Evolutionary conservation across 2,888 invertebrate genomes (phyloP).

Genomic region (Aleiodes testaceus): DNA sequence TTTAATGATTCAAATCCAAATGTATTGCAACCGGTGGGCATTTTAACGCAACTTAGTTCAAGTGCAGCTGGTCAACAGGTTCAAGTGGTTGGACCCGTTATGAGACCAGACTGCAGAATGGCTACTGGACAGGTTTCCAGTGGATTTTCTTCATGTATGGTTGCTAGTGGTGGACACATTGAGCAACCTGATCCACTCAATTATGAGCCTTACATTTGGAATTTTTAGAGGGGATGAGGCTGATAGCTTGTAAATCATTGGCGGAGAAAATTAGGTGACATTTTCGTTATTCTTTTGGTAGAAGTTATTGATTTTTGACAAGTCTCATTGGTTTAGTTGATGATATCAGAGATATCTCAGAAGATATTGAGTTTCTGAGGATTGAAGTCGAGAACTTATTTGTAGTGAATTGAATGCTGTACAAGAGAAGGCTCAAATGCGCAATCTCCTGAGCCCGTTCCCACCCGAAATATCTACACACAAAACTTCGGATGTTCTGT

Average conservation of each 20-base stretch:
- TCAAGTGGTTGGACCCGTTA: conserved; percentile 60
- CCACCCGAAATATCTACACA: too few species aligned
- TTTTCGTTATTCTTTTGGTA: too few species aligned
- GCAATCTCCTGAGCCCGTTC: too few species aligned
- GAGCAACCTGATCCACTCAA: conserved; percentile 69
- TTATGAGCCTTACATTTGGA: conserved; percentile 71
- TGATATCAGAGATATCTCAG: too few species aligned
- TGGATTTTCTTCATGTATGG: conserved; percentile 68
- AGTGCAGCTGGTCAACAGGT: conserved; percentile 37
- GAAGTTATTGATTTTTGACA: too few species aligned
- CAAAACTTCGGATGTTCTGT: too few species aligned
- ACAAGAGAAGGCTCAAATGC: too few species aligned
- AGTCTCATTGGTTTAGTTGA: too few species aligned
- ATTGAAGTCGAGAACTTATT: too few species aligned
- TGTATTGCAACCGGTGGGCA: conserved; percentile 63
- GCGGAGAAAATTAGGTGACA: background rate
- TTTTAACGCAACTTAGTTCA: conserved; percentile 50
- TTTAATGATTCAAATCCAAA: conserved; percentile 60
- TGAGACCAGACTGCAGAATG: conserved; percentile 68
- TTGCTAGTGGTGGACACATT: conserved; percentile 62
- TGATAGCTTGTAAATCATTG: background rate
- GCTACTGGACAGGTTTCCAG: conserved; percentile 50
- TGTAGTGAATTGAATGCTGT: too few species aligned
- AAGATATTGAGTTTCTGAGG: too few species aligned
- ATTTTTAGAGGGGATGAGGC: conserved; percentile 58